A percentile compares a stretch with the other conserved stretches of the same genome.
These are phyloP conservation scores for Rousettus leschenaultii DNA, from an alignment of 2,113 vertebrate genomes.

Conservation along the genomic window DNA sequence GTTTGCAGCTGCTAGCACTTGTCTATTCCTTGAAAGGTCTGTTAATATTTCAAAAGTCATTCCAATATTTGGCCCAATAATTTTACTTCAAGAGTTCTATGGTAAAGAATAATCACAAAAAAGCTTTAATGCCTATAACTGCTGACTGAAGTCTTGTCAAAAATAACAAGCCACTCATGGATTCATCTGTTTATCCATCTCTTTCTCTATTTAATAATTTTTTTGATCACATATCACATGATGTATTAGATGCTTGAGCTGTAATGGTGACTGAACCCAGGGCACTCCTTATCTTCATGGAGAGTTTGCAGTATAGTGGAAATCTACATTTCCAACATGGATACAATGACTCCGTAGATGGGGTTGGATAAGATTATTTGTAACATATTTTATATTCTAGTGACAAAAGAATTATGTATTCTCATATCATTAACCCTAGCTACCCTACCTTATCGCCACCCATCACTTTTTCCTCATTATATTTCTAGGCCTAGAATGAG, in stretches of 20 bases:
- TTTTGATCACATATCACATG: background rate
- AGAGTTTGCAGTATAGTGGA: background rate
- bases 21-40: background rate
- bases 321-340: background rate
- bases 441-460: background rate
- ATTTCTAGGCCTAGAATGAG: background rate
- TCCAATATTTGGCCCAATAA: background rate
- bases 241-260: background rate
- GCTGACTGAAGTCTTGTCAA: background rate
- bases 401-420: background rate
- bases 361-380: background rate
- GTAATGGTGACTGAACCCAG: background rate
- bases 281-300: background rate
- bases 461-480: background rate
- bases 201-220: background rate
- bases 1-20: background rate
- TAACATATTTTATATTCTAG: background rate
- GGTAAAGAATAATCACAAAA: background rate
- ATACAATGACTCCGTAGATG: background rate
- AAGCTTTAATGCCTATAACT: background rate
- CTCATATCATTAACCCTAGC: background rate
- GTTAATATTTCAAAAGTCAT: background rate
- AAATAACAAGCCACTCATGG: background rate
- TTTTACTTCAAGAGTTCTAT: background rate
- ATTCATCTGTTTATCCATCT: background rate